Conservation (phyloP, 2,113 vertebrate species). For the Rhegmatorhina hoffmannsi region DNA sequence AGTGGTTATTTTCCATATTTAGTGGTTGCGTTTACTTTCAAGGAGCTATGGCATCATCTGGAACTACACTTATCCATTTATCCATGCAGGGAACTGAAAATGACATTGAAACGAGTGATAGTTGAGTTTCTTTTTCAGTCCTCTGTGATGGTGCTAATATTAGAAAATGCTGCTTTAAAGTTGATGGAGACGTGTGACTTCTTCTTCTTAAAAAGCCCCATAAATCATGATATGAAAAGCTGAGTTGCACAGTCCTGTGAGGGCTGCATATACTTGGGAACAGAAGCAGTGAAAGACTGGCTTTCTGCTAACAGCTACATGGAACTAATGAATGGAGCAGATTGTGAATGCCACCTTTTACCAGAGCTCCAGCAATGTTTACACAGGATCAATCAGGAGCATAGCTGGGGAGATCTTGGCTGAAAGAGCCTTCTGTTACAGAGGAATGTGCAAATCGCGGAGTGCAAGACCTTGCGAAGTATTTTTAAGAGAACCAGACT, state of each 20-base stretch:
- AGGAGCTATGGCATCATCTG: not conserved
- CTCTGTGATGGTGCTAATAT: constrained; percentile 10
- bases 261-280: not conserved
- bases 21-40: not conserved
- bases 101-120: not conserved
- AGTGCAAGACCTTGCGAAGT: constrained; percentile 43
- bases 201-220: not conserved
- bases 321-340: constrained; percentile 12
- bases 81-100: not conserved
- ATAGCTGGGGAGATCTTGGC: constrained; percentile 40
- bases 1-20: constrained; percentile 53
- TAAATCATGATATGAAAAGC: not conserved
- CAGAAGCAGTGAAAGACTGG: not conserved
- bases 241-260: not conserved
- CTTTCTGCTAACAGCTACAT: constrained; percentile 1
- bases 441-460: constrained; percentile 70
- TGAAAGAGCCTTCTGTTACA: constrained; percentile 87
- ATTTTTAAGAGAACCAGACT: not conserved
- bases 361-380: constrained; percentile 73
- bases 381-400: constrained; percentile 74
- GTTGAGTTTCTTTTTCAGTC: not conserved
- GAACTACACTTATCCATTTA: not conserved
- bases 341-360: constrained; percentile 77
- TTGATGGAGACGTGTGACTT: not conserved
- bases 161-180: constrained; percentile 7